Evolutionary conservation across 92 coral and sea anemone species (phyloP).

Genomic region (Desmophyllum pertusum): DNA sequence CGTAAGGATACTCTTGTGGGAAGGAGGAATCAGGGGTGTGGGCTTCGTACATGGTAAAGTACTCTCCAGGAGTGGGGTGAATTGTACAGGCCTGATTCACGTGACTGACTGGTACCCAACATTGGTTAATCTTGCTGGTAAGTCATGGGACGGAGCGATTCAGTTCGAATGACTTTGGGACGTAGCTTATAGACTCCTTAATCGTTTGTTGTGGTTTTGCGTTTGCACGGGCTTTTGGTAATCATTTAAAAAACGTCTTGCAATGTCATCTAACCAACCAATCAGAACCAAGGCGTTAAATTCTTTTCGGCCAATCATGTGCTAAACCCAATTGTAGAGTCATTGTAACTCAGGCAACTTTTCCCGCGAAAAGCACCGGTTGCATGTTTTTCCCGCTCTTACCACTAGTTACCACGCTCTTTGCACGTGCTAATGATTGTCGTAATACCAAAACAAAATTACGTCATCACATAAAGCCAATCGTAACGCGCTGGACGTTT

Average conservation of each 20-base stretch:
- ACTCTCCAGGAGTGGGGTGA: conserved; percentile 63
- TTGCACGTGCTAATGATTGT: not conserved
- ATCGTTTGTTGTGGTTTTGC: not conserved
- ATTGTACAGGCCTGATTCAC: conserved; percentile 72
- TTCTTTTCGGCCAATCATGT: not conserved
- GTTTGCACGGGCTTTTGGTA: not conserved
- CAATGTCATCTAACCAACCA: not conserved
- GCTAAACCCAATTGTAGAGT: too few species aligned
- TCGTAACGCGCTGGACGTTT: too few species aligned
- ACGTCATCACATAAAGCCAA: too few species aligned
- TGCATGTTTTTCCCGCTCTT: not conserved
- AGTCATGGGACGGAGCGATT: too few species aligned
- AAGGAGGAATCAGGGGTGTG: conserved; percentile 78
- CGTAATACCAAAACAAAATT: too few species aligned
- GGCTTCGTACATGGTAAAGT: conserved; percentile 72
- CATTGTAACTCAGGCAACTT: not conserved
- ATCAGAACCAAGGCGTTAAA: not conserved
- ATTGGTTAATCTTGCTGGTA: conserved; percentile 71
- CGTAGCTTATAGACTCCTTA: too few species aligned
- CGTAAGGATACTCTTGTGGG: conserved; percentile 82
- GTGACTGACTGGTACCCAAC: conserved; percentile 85
- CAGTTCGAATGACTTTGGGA: too few species aligned
- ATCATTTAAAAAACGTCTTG: too few species aligned
- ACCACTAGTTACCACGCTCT: not conserved
- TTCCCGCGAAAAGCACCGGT: not conserved